A percentile compares a stretch with the other conserved stretches of the same genome.
Evolutionary conservation across 1,140 invertebrate genomes (phyloP).

Genomic region (Papilio polytes): DNA sequence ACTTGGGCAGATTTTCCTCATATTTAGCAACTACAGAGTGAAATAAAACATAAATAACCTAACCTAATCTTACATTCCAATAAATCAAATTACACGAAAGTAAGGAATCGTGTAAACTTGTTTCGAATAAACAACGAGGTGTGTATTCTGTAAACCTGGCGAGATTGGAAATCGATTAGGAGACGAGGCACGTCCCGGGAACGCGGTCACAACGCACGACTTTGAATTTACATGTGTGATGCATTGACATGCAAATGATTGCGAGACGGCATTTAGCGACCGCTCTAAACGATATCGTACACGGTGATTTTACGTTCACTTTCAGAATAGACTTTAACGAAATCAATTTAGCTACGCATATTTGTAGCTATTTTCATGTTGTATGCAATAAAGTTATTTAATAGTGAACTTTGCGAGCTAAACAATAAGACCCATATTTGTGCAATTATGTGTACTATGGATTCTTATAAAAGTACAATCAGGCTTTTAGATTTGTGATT

Average conservation of each 20-base stretch:
- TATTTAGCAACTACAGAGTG: not conserved
- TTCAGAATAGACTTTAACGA: not conserved
- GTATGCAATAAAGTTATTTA: no score
- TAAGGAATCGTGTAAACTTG: constrained; percentile 8
- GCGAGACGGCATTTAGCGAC: constrained; percentile 36
- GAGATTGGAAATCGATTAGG: constrained; percentile 39
- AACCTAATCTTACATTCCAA: not conserved
- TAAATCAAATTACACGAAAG: constrained; percentile 6
- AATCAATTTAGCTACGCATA: constrained; percentile 15
- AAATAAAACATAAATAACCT: not conserved
- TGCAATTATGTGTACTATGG: no score
- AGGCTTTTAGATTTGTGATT: no score
- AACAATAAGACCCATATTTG: no score
- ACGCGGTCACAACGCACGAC: constrained; percentile 24
- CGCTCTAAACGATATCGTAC: not conserved
- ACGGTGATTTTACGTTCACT: not conserved
- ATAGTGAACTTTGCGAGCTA: no score
- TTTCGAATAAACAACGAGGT: constrained; percentile 6
- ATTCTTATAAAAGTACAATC: no score
- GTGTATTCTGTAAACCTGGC: constrained; percentile 25
- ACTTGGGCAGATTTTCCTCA: no score
- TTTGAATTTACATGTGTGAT: constrained; percentile 43
- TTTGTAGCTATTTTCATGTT: no score
- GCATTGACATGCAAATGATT: constrained; percentile 46
- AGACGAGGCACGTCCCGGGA: constrained; percentile 35